phyloP scores from a whole-genome alignment of 2,797 vertebrate species.

The Nannoperca obscura region DNA sequence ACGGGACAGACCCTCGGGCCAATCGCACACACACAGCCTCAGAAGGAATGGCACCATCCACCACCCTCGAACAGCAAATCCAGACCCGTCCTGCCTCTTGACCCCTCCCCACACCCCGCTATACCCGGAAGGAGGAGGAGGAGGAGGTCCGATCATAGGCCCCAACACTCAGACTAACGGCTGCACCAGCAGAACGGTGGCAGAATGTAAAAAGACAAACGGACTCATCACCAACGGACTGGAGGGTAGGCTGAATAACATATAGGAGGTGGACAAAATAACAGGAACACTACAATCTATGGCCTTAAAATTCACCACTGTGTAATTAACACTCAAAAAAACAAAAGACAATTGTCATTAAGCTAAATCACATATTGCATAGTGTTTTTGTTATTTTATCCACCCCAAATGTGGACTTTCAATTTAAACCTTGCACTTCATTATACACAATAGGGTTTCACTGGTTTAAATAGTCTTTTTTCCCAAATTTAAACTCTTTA shows the following conservation, averaged over 20 bases:
- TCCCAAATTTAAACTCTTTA: neutral
- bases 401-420: slow-evolving; percentile 3
- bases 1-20: slow-evolving; percentile 69
- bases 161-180: slow-evolving; percentile 72
- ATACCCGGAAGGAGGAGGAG: slow-evolving; percentile 82
- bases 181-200: slow-evolving; percentile 65
- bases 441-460: neutral
- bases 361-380: neutral
- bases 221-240: slow-evolving; percentile 80
- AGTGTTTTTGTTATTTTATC: slow-evolving; percentile 33
- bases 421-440: neutral
- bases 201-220: slow-evolving; percentile 82
- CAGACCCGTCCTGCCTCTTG: slow-evolving; percentile 90
- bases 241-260: slow-evolving; percentile 85
- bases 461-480: neutral
- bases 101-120: slow-evolving; percentile 93
- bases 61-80: slow-evolving; percentile 58
- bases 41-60: slow-evolving; percentile 81
- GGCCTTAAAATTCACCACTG: too few species aligned
- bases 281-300: slow-evolving; percentile 9
- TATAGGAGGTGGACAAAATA: slow-evolving; percentile 30
- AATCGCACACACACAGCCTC: slow-evolving; percentile 75
- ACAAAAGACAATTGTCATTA: neutral
- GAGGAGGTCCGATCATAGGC: slow-evolving; percentile 39
- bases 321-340: neutral